These are phyloP conservation scores for Rhombomys opimus DNA, from an alignment of 2,113 vertebrate genomes.

Conservation along the genomic window DNA sequence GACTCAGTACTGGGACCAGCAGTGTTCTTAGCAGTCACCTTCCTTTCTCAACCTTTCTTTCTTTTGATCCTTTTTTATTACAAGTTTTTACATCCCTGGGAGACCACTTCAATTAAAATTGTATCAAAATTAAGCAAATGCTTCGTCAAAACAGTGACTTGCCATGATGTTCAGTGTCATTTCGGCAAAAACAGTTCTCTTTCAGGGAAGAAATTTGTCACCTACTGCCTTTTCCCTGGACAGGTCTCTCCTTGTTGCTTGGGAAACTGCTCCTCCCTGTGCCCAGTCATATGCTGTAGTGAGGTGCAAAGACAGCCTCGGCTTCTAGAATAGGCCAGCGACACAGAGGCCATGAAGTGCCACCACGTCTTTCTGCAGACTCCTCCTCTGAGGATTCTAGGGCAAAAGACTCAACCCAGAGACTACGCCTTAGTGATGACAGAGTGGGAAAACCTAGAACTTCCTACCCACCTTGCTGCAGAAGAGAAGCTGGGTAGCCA, in stretches of 20 bases:
- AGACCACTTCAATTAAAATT: not conserved
- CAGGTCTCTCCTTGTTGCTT: not conserved
- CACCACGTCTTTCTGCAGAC: not conserved
- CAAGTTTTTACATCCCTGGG: not conserved
- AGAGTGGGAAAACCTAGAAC: not conserved
- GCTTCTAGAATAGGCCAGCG: not conserved
- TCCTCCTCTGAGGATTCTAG: not conserved
- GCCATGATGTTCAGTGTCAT: not conserved
- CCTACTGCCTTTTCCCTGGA: not conserved
- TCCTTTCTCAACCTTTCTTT: not conserved
- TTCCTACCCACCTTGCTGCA: not conserved
- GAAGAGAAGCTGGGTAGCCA: not conserved
- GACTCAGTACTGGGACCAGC: not conserved
- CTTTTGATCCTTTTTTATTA: slow-evolving; percentile 5
- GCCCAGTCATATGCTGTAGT: not conserved
- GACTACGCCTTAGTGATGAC: not conserved
- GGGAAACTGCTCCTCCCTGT: not conserved
- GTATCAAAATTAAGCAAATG: slow-evolving; percentile 19
- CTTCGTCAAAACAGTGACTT: slow-evolving; percentile 15
- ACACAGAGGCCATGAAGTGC: not conserved
- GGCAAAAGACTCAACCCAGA: not conserved
- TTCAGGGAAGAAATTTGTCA: slow-evolving; percentile 9
- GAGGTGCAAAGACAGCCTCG: not conserved
- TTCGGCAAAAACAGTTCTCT: not conserved
- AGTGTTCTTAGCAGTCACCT: not conserved